Conservation (phyloP, 2,888 invertebrate genomes). For the Lochmaea crataegi region DNA sequence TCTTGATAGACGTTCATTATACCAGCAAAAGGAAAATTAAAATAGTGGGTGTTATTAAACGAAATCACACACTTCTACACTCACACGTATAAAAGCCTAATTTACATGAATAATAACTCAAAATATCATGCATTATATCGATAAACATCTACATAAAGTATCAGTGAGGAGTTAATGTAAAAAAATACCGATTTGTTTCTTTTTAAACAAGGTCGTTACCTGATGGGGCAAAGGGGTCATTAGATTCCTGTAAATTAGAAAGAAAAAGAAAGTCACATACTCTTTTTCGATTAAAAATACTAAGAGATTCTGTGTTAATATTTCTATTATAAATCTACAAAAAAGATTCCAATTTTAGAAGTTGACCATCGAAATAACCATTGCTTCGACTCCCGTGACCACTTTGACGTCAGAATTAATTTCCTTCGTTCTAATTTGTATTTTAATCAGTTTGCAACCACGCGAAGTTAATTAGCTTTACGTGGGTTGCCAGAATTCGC, state of each 20-base stretch:
- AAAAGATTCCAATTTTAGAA: too few relatives aligned
- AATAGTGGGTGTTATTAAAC: slow-evolving; percentile 60
- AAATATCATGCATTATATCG: slow-evolving; percentile 62
- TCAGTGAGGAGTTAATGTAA: slow-evolving; percentile 39
- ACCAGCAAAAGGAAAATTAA: slow-evolving; percentile 39
- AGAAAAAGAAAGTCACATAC: not conserved
- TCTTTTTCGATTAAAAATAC: not conserved
- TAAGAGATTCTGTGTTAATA: too few relatives aligned
- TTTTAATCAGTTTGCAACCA: slow-evolving; percentile 65
- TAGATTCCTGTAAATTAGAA: not conserved
- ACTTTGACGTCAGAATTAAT: slow-evolving; percentile 60
- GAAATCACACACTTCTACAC: slow-evolving; percentile 60
- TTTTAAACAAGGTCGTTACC: slow-evolving; percentile 31
- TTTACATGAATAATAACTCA: slow-evolving; percentile 64
- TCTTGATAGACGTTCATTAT: slow-evolving; percentile 36
- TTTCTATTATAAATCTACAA: too few relatives aligned
- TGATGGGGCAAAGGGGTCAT: not conserved
- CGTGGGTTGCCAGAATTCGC: slow-evolving; percentile 59
- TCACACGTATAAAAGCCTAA: slow-evolving; percentile 61
- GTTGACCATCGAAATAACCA: not conserved
- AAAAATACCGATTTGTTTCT: slow-evolving; percentile 40
- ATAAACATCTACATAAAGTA: slow-evolving; percentile 60
- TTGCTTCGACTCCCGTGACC: slow-evolving; percentile 8
- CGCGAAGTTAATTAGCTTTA: slow-evolving; percentile 65
- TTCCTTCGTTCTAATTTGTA: slow-evolving; percentile 64